Conservation (phyloP, 2,888 invertebrate genomes). For the Margaritifera margaritifera region DNA sequence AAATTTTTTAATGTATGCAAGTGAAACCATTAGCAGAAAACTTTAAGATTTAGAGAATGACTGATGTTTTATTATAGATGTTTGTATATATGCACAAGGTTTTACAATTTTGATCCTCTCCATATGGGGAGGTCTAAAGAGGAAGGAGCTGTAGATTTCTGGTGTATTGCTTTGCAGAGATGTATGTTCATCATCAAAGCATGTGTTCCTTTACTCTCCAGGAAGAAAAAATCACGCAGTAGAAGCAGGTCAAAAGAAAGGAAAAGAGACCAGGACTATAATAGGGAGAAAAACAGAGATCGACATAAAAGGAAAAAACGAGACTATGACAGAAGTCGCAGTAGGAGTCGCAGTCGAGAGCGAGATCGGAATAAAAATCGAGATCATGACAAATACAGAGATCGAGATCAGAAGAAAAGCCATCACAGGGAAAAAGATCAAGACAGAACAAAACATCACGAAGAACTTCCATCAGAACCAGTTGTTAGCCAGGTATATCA, state of each 20-base stretch:
- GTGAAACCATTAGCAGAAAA: conserved; percentile 2
- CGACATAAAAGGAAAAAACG: conserved; percentile 37
- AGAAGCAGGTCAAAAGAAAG: conserved; percentile 45
- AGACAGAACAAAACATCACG: conserved; percentile 13
- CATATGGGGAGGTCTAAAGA: too few relatives aligned
- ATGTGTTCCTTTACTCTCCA: not conserved
- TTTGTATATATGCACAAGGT: too few relatives aligned
- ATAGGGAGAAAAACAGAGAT: conserved; percentile 51
- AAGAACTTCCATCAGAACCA: conserved; percentile 74
- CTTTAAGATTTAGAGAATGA: not conserved
- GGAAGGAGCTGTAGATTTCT: too few relatives aligned
- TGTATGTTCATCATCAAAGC: too few relatives aligned
- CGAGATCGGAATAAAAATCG: conserved; percentile 17
- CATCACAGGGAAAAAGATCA: conserved; percentile 5
- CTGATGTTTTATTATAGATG: not conserved
- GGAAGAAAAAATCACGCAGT: conserved; percentile 33
- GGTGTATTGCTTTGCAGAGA: too few relatives aligned
- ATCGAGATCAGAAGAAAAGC: conserved; percentile 5
- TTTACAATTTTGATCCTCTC: too few relatives aligned
- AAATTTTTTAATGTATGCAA: not conserved
- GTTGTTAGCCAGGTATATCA: conserved; percentile 73
- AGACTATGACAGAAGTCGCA: conserved; percentile 41
- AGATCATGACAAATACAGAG: conserved; percentile 14
- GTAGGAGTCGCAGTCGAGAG: conserved; percentile 29
- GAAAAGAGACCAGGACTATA: conserved; percentile 47